Base-by-base conservation (phyloP, 2,797 vertebrate species). In the Furcifer pardalis region DNA sequence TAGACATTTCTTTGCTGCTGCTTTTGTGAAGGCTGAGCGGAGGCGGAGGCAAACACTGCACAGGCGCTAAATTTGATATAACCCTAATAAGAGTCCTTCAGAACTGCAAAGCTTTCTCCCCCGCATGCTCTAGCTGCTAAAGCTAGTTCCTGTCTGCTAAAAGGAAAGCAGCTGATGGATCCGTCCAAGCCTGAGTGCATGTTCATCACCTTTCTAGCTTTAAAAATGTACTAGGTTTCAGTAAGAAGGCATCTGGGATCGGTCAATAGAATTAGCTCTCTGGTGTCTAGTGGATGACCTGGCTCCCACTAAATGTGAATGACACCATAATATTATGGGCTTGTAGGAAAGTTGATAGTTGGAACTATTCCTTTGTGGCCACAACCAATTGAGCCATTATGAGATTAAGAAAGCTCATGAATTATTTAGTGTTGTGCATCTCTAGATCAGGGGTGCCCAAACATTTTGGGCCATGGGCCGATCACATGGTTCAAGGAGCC, bases 251-350 rank as follows among this genome's bases (percentile, higher is more conserved):
- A 66, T 81, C 37, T 72, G 86, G 79, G 82, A 81, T 84, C 66
- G 63, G 82, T 87, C 86, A 84, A 46, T 42, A 65, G 78, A 56
- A 84, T n/a, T 84, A 35, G 60, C 56, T 84, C 56, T 84, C 10
- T 9, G 65, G 59, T 77, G 40, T 37, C 74, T 25, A 59, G 78
- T 30, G 65, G 60, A 72, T 81, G 82, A 77, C 79, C 82, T 84
- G 77, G 82, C 79, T 81, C 78, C 59, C 59, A 71, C 74, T 32
- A 84, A 73, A 72, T 73, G 19, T 84, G 73, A 87, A 17, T 66
- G 82, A 84, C 79, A 81, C 59, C 59, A 78, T 78, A 87, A 81
- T 77, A 82, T 84, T 84, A 71, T 73, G 79, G 74, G 73, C 66
- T 66, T 84, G 68, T 44, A 81, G 65, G 66, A 37, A 84, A 81